Percentiles rank a stretch among this genome's conserved stretches.
Conservation (phyloP, 1,140 invertebrate species). For the Cotesia glomerata region DNA sequence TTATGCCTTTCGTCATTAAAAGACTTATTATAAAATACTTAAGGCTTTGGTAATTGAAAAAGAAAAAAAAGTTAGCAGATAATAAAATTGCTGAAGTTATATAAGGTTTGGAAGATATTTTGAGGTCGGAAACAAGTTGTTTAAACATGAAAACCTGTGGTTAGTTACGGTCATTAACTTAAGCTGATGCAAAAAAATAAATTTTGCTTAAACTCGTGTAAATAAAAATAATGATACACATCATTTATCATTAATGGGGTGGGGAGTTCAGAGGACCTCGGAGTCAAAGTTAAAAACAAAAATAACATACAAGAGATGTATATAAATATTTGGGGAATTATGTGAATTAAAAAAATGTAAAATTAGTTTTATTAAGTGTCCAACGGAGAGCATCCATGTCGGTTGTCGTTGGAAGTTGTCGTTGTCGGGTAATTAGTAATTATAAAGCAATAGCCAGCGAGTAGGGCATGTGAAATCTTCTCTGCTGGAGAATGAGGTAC, state of each 20-base stretch:
- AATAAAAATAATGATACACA: background rate
- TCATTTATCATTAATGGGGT: background rate
- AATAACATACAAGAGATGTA: too few species aligned
- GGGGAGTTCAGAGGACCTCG: background rate
- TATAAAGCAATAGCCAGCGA: background rate
- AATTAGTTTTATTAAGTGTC: too few species aligned
- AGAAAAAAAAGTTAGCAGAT: background rate
- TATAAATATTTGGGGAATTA: too few species aligned
- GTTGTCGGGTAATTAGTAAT: slow-evolving; percentile 17
- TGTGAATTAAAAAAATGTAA: background rate
- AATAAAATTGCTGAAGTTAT: background rate
- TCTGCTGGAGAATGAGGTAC: background rate
- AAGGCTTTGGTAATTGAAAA: background rate
- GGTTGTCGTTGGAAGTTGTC: too few species aligned
- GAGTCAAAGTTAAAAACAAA: background rate
- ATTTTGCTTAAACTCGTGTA: background rate
- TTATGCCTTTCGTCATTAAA: too few species aligned
- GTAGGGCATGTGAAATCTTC: slow-evolving; percentile 18
- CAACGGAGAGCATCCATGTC: too few species aligned
- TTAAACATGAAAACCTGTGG: slow-evolving; percentile 30
- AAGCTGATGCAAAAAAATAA: slow-evolving; percentile 1
- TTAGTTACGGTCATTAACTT: slow-evolving; percentile 48
- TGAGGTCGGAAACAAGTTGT: background rate
- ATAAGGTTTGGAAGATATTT: background rate
- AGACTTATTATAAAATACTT: too few species aligned